These are phyloP conservation scores for Acromyrmex echinatior DNA, from an alignment of 1,140 invertebrate genomes.

Conservation along the genomic window DNA sequence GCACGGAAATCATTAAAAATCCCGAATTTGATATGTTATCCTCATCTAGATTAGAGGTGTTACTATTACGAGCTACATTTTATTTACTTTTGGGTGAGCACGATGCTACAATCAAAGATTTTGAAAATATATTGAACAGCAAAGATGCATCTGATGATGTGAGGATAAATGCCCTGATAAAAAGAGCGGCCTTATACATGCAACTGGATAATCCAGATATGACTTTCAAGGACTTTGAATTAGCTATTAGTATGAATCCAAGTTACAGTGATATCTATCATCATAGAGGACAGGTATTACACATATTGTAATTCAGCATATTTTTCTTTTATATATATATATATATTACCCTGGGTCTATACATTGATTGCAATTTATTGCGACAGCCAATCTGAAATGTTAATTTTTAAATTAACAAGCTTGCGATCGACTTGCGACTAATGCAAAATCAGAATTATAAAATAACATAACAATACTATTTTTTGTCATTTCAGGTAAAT, in stretches of 20 bases:
- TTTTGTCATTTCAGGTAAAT: conserved; percentile 90
- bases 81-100: conserved; percentile 92
- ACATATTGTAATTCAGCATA: not conserved
- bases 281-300: conserved; percentile 90
- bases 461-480: conserved; percentile 1
- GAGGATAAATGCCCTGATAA: conserved; percentile 96
- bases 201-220: conserved; percentile 92
- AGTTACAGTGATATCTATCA: conserved; percentile 95
- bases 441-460: no score
- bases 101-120: conserved; percentile 91
- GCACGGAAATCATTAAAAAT: conserved; percentile 92
- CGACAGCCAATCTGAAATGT: no score
- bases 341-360: no score
- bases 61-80: conserved; percentile 94
- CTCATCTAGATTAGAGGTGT: conserved; percentile 88
- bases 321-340: not conserved
- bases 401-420: no score
- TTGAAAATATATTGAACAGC: conserved; percentile 89
- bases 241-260: conserved; percentile 92
- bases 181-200: conserved; percentile 93
- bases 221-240: conserved; percentile 92
- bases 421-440: no score
- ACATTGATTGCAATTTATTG: no score
- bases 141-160: conserved; percentile 88
- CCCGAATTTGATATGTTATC: conserved; percentile 86